phyloP scores from a whole-genome alignment of 2,888 invertebrate genomes.

The Drosophila mercatorum region DNA sequence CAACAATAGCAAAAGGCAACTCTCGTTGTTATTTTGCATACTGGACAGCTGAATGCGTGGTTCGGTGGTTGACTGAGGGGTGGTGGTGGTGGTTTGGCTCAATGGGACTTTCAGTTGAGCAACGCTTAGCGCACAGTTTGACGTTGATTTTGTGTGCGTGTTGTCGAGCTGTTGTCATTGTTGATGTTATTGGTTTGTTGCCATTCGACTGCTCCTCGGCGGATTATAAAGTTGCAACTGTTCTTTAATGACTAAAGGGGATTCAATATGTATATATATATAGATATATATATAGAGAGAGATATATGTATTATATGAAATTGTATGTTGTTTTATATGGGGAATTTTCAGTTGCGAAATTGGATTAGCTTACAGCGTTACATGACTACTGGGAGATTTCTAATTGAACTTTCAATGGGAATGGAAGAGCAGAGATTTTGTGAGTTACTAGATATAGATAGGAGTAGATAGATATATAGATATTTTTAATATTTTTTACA shows the following conservation, averaged over 20 bases:
- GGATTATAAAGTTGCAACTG: slow-evolving; percentile 25
- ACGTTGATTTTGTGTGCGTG: slow-evolving; percentile 40
- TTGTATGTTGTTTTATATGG: too few relatives aligned
- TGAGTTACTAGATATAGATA: too few relatives aligned
- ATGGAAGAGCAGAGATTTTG: too few relatives aligned
- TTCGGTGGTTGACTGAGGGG: too few relatives aligned
- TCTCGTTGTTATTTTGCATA: slow-evolving; percentile 31
- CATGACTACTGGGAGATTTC: too few relatives aligned
- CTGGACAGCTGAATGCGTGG: slow-evolving; percentile 16
- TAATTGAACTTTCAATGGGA: not conserved
- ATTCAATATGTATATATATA: slow-evolving; percentile 3
- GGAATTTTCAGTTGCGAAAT: not conserved
- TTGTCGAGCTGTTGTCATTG: slow-evolving; percentile 46
- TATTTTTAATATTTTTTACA: too few relatives aligned
- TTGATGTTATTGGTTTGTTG: slow-evolving; percentile 34
- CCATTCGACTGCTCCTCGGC: slow-evolving; percentile 16
- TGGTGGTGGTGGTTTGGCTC: not conserved
- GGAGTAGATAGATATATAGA: too few relatives aligned
- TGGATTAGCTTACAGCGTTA: not conserved
- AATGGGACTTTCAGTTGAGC: slow-evolving; percentile 33
- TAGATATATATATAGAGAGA: too few relatives aligned
- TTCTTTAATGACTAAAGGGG: slow-evolving; percentile 5
- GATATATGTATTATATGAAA: too few relatives aligned
- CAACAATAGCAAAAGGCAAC: slow-evolving; percentile 52
- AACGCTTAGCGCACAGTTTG: slow-evolving; percentile 35